Conservation (phyloP, 2,888 invertebrate species). For the Hydrotaea cyrtoneurina region DNA sequence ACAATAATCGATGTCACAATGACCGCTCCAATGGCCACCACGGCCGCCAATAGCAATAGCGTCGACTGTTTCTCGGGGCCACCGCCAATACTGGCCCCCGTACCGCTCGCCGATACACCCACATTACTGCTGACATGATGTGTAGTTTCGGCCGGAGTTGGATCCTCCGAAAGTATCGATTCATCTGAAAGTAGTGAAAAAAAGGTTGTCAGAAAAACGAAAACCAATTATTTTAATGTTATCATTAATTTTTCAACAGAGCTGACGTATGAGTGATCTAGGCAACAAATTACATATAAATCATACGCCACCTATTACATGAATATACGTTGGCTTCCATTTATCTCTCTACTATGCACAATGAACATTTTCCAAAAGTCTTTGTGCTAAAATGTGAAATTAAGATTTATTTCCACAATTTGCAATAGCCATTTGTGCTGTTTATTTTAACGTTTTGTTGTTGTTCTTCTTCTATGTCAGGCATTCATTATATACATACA, state of each 20-base stretch:
- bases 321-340: no score
- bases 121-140: conserved; percentile 77
- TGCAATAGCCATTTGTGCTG: no score
- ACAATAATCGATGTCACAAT: conserved; percentile 81
- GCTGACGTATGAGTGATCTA: conserved; percentile 4
- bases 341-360: no score
- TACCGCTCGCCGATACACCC: conserved; percentile 68
- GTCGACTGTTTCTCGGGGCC: conserved; percentile 80
- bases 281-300: not conserved
- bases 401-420: not conserved
- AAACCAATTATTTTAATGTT: conserved; percentile 8
- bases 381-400: not conserved
- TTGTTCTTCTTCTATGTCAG: no score
- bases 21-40: conserved; percentile 81
- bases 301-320: not conserved
- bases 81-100: conserved; percentile 71
- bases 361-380: not conserved
- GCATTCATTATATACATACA: no score
- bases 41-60: conserved; percentile 80
- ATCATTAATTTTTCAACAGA: not conserved
- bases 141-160: conserved; percentile 81
- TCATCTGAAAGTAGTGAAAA: conserved; percentile 76
- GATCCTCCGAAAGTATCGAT: conserved; percentile 81
- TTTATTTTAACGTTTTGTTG: no score
- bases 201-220: conserved; percentile 5